Evolutionary conservation across 2,113 vertebrate genomes (phyloP), one percentile per base, ranked within the genome.

Genomic region (Ammodytes dubius): DNA sequence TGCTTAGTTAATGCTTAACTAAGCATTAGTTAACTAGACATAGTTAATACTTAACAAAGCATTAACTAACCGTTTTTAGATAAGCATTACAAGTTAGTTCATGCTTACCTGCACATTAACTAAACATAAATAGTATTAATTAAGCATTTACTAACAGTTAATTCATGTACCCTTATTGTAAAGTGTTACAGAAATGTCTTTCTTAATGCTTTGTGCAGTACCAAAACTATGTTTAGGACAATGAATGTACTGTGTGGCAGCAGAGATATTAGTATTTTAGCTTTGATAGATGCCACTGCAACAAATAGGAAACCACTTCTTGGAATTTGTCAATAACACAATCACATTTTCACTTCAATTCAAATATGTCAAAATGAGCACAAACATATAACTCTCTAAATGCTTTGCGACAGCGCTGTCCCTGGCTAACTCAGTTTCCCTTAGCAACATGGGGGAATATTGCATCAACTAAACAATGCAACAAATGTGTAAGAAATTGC

Each of bases 381-480:
- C 40, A 79, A 76, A 66, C 37, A 50, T 37, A 61, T 65, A 11
- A 39, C 40, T 67, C 47, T 74, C 35, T 12, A 56, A 58, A 60
- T 43, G 43, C 14, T 68, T 50, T 69, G 54, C 53, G 39, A 52
- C 8, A 0, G 8, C 47, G 73, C 35, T 64, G 73, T 80, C 60
- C 4, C 39, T 7, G 35, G 42, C 42, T 15, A 46, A 56, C 27
- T 58, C 4, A 13, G 54, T 65, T 68, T 61, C 13, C 57, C 13
- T 17, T 14, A 54, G 10, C 70, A 43, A 37, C 13, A 37, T 12
- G 13, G 52, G 7, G 81, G 79, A 83, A 77, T 68, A 35, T 60
- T 76, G 15, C 40, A 49, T 60, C 35, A 61, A 59, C 59, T 19
- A 85, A 79, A 92, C 88, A 86, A 92, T 86, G 63, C 53, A 79